Base-by-base conservation (phyloP, 2,888 invertebrate species). In the Drosophila vallismaia region DNA sequence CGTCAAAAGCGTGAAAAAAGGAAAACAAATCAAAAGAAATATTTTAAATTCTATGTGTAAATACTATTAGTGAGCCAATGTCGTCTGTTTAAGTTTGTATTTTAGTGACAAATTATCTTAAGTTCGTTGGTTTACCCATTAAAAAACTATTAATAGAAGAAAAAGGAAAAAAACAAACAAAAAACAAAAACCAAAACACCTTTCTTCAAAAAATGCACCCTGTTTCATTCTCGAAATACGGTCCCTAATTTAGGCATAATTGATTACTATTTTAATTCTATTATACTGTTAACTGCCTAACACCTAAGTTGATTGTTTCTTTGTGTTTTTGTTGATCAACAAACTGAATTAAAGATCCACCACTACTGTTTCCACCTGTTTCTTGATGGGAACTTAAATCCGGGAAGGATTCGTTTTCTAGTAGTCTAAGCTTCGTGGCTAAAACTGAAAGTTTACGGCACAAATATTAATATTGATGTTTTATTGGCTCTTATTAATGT, bases 211-310 rank as follows among this genome's bases (percentile, higher is more conserved):
- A 57, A 14, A 14, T n/a, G 49, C 28, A 38, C 71, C 77, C 62
- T 59, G 56, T 81, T 81, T 86, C 78, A 86, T 81, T 86, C 83
- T 81, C 76, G 84, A 81, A 81, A 86, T 77, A 44, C 45, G 76
- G 77, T 50, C 49, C 33, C 33, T 26, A 28, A 36, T 36, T 36
- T 56, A 56, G 31, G 2, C 14, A 28, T 36, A 49, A 56, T 26
- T 56, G 48, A 42, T 24, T 42, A 44, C 38, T 38, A 56, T 29
- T 38, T 19, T 12, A 10, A 53, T 14, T 56, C 0, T 59, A 38
- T 7, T 12, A 45, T 62, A 60, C 29, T 26, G 40, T 45, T 66
- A 52, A 68, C 31, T 50, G 57, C 68, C 50, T 68, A 68, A 51
- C 46, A 28, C 48, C 31, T 70, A 71, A 62, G 71, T 62, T 70